These are phyloP conservation scores for Cochlearius cochlearius DNA, from an alignment of 2,113 vertebrate genomes.

Conservation along the genomic window DNA sequence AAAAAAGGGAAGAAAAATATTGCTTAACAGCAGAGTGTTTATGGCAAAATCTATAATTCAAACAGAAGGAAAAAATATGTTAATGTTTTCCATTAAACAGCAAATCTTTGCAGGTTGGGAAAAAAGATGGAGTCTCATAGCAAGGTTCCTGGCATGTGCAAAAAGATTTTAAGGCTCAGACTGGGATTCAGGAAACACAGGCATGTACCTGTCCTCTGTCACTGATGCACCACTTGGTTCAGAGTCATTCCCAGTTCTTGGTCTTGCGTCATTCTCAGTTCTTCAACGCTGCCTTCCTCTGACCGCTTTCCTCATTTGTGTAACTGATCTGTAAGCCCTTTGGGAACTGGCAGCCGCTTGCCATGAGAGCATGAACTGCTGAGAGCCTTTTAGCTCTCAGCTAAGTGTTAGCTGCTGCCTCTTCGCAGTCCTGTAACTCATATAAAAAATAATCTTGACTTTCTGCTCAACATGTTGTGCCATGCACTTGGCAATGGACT, in stretches of 20 bases:
- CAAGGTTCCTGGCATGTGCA: neutral
- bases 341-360: neutral
- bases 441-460: neutral
- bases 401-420: neutral
- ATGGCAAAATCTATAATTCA: neutral
- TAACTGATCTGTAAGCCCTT: neutral
- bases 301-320: neutral
- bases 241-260: neutral
- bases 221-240: neutral
- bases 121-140: neutral
- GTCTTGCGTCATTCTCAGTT: neutral
- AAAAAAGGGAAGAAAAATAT: neutral
- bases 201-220: neutral
- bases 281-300: neutral
- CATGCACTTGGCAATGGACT: neutral
- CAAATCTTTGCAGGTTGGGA: neutral
- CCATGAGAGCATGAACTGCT: neutral
- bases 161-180: neutral
- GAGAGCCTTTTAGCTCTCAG: neutral
- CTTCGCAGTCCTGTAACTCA: neutral
- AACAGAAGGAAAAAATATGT: neutral
- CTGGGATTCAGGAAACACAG: neutral
- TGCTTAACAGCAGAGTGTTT: neutral
- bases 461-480: neutral
- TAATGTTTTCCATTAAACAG: neutral